phyloP scores from a whole-genome alignment of 2,113 vertebrate species.

The Isichthys henryi region DNA sequence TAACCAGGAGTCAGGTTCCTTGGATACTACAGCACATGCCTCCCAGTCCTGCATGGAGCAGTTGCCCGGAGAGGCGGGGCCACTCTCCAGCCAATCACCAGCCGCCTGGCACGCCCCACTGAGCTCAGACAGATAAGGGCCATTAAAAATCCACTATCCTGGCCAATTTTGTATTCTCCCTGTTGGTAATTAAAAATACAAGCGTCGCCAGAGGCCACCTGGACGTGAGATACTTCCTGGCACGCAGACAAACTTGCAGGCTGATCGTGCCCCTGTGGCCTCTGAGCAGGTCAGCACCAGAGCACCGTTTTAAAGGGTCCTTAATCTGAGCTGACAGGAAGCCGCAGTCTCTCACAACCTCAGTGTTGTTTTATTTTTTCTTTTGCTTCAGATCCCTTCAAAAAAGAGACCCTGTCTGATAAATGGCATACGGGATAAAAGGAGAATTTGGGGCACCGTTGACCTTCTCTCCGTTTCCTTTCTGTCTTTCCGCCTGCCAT shows the following conservation, averaged over 20 bases:
- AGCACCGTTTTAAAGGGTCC: neutral
- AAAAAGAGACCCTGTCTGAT: neutral
- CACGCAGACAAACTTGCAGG: neutral
- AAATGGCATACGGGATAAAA: neutral
- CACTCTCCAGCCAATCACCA: neutral
- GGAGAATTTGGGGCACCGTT: neutral
- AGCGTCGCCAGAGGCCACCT: neutral
- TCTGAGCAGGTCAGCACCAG: neutral
- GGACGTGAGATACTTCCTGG: conserved; percentile 1
- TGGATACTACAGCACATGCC: neutral
- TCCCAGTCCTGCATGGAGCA: neutral
- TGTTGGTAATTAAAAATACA: conserved; percentile 5
- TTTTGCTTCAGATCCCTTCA: neutral
- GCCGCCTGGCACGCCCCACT: neutral
- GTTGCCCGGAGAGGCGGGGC: neutral
- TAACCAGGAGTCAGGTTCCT: neutral
- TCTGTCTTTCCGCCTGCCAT: conserved; percentile 18
- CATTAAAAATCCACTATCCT: neutral
- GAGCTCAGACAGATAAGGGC: neutral
- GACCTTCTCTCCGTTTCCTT: neutral
- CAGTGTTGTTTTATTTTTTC: neutral
- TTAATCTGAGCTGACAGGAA: neutral
- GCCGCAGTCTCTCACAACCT: neutral
- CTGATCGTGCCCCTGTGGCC: neutral
- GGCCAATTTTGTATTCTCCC: neutral